Evolutionary conservation across 2,888 invertebrate genomes (phyloP).

Genomic region (Drymonia ruficornis): DNA sequence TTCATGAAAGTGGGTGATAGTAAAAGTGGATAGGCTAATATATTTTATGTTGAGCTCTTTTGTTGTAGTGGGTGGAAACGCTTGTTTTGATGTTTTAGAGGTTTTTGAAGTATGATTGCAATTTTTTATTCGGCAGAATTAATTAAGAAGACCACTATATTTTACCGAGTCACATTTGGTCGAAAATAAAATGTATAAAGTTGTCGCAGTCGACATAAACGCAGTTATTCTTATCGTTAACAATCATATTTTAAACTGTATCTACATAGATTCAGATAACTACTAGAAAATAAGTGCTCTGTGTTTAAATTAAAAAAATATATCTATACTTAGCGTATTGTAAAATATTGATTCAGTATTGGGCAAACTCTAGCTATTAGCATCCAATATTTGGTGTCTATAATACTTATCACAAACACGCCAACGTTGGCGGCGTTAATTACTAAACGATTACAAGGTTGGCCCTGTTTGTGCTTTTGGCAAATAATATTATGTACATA

Average conservation of each 20-base stretch:
- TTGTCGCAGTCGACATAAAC: no score
- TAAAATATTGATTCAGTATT: neutral
- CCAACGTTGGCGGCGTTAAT: conserved; percentile 38
- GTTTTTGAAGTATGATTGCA: conserved; percentile 1
- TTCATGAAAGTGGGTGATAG: conserved; percentile 19
- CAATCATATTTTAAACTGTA: no score
- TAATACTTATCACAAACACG: conserved; percentile 25
- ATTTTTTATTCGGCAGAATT: conserved; percentile 1
- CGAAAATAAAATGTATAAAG: no score
- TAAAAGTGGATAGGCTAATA: conserved; percentile 8
- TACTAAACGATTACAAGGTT: conserved; percentile 48
- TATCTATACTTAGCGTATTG: no score
- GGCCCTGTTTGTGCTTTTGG: conserved; percentile 26
- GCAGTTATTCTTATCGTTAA: no score
- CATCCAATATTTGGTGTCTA: conserved; percentile 12
- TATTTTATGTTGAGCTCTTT: conserved; percentile 3
- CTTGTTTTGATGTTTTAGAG: conserved; percentile 1
- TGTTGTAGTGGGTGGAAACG: neutral
- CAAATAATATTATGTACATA: conserved; percentile 26
- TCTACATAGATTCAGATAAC: no score
- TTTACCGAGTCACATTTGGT: no score
- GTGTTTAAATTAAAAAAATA: neutral
- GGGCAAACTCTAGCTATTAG: neutral
- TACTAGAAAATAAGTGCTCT: no score
- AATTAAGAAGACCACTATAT: no score